Percentiles rank a stretch among this genome's conserved stretches.
Conservation (phyloP, 1,140 invertebrate species). For the Leptopilina clavipes region DNA sequence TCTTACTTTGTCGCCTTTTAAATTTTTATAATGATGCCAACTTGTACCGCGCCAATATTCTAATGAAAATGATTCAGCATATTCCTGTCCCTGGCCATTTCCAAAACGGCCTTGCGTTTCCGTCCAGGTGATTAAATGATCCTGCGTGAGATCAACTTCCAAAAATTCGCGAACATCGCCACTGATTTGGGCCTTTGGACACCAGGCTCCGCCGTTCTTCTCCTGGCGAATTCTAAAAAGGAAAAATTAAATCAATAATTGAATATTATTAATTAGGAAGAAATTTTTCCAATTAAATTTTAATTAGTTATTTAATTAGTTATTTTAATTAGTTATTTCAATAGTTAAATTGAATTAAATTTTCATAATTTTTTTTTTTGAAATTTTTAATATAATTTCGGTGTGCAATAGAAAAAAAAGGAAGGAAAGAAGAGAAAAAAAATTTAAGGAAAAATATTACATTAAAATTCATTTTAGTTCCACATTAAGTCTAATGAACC, state of each 20-base stretch:
- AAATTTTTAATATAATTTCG: no score
- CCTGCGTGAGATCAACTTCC: slow-evolving; percentile 86
- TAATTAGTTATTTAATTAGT: no score
- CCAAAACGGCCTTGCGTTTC: slow-evolving; percentile 95
- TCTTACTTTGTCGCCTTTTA: slow-evolving; percentile 83
- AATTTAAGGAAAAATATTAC: slow-evolving; percentile 31
- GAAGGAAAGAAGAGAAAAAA: background rate
- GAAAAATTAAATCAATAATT: slow-evolving; percentile 27
- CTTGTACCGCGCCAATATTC: slow-evolving; percentile 88
- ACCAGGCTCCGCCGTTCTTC: slow-evolving; percentile 94
- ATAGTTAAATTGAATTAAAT: no score
- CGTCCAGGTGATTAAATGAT: slow-evolving; percentile 89
- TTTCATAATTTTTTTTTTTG: no score
- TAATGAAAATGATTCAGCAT: slow-evolving; percentile 87
- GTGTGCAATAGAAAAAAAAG: slow-evolving; percentile 1
- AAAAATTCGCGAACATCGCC: slow-evolving; percentile 87
- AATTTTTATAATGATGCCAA: slow-evolving; percentile 88
- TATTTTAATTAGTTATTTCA: no score
- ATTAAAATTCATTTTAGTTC: no score
- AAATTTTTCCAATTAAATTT: background rate
- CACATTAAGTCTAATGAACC: no score
- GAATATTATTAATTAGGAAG: background rate
- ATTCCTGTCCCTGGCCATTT: slow-evolving; percentile 94
- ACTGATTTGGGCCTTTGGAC: slow-evolving; percentile 87
- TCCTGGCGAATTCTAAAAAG: slow-evolving; percentile 86